Base-by-base conservation (phyloP, 1,140 invertebrate genomes). In the Papilio glaucus region DNA sequence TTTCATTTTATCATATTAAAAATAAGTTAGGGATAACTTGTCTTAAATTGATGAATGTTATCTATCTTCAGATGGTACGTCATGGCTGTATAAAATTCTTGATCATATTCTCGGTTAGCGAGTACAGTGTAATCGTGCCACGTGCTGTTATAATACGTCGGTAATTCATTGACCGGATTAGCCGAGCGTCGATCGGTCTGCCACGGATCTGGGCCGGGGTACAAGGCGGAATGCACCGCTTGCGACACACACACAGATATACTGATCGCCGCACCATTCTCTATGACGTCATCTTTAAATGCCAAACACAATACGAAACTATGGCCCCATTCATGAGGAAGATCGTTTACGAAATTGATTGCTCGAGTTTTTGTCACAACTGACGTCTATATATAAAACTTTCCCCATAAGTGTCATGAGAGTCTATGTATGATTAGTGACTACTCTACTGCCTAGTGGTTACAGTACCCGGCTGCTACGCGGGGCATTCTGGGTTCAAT, bases 271-370 rank as follows among this genome's bases (percentile, higher is more conserved):
- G 29, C 7, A 38, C 62, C 62, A 38, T 37, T 65, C 62, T 65
- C 62, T 65, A 39, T 65, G 62, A 65, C 62, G 62, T 65, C 62
- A 65, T 39, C 9, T 38, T 10, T 65, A 65, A 65, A 65, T 65
- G 62, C 62, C 62, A 65, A 65, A 57, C 10, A 57, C 10, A 21
- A 18, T 65, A 21, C 18, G n/a, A 65, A 18, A 33, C 33, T 60
- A 26, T 29, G 37, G 15, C 37, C 10, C 37, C 18, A 65, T 65
- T 65, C 62, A 65, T 38, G 39, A 65, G 15, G 18, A 65, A 12
- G 4, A 33, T 37, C 0, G 8, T 65, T 41, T 65, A 18, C 18
- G 62, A 38, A 65, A 39, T 37, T 37, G 5, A 57, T 57, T 9
- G 49, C 21, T 57, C 21, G 8, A 57, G 49, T 24, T 57, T 57